Percentiles rank a stretch among this genome's conserved stretches.
Conservation (phyloP, 2,888 invertebrate genomes). For the Drosophila prolongata region DNA sequence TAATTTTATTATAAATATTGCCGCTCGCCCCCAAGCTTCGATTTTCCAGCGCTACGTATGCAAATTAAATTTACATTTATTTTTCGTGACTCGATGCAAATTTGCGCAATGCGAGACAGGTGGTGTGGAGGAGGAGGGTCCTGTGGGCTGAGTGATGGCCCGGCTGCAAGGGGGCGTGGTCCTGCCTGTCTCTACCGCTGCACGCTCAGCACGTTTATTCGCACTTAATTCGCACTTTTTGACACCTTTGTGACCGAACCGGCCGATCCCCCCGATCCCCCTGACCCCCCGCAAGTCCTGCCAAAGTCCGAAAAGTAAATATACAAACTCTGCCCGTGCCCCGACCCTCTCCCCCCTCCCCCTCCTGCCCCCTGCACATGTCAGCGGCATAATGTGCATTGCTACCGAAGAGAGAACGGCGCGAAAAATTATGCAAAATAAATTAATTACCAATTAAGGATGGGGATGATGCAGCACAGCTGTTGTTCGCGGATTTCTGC, state of each 20-base stretch:
- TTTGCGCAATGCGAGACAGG: constrained; percentile 61
- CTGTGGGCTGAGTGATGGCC: background rate
- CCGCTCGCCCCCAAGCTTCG: background rate
- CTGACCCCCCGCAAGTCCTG: constrained; percentile 11
- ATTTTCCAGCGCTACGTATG: constrained; percentile 19
- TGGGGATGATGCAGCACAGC: constrained; percentile 49
- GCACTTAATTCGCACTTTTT: constrained; percentile 79
- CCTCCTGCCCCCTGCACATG: constrained; percentile 22
- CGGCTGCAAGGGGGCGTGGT: constrained; percentile 41
- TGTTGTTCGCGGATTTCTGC: constrained; percentile 62
- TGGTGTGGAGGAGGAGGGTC: constrained; percentile 2
- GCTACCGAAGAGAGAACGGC: constrained; percentile 21
- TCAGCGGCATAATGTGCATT: constrained; percentile 70
- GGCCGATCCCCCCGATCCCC: background rate
- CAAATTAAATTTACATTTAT: constrained; percentile 71
- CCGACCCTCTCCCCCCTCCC: no score
- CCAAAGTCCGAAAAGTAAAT: constrained; percentile 63
- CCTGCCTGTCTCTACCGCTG: constrained; percentile 33
- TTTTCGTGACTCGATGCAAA: constrained; percentile 66
- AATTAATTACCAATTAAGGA: constrained; percentile 84
- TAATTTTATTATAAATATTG: constrained; percentile 41
- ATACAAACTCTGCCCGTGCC: constrained; percentile 37
- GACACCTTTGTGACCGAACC: constrained; percentile 63
- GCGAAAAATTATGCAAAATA: constrained; percentile 82
- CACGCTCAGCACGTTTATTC: constrained; percentile 79